These are phyloP conservation scores for Aquatica leii DNA, from an alignment of 2,888 invertebrate species.

Conservation along the genomic window DNA sequence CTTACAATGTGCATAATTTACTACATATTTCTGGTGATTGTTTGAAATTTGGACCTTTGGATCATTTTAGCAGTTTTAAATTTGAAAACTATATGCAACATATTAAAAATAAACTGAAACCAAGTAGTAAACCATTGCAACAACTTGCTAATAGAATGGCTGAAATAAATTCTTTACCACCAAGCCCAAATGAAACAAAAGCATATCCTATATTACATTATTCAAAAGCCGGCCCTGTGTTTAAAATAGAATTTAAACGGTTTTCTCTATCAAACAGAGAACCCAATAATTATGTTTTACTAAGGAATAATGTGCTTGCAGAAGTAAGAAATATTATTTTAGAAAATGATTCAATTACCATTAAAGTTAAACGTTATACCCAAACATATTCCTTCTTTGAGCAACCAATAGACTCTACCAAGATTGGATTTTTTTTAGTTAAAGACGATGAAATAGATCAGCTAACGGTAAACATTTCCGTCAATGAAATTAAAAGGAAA, in stretches of 20 bases:
- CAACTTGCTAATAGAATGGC: no score
- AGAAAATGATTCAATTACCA: no score
- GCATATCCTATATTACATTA: neutral
- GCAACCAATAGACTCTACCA: neutral
- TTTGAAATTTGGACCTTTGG: no score
- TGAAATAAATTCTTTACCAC: neutral
- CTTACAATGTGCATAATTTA: conserved; percentile 1
- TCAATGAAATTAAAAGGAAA: conserved; percentile 5
- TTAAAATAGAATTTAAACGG: neutral
- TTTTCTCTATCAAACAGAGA: neutral
- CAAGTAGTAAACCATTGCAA: no score
- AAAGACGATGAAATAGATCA: neutral
- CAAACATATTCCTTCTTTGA: conserved; percentile 4
- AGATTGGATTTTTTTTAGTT: conserved; percentile 4
- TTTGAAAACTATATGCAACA: no score
- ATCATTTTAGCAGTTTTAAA: no score
- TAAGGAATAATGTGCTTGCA: no score
- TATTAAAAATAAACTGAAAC: no score
- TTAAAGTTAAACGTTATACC: conserved; percentile 5
- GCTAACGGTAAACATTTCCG: conserved; percentile 1
- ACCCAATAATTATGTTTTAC: neutral
- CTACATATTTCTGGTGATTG: no score
- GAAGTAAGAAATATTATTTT: no score
- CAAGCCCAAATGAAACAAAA: conserved; percentile 1
- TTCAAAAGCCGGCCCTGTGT: neutral